These are phyloP conservation scores for Nannospalax galili DNA, from an alignment of 2,113 vertebrate species.

Conservation along the genomic window DNA sequence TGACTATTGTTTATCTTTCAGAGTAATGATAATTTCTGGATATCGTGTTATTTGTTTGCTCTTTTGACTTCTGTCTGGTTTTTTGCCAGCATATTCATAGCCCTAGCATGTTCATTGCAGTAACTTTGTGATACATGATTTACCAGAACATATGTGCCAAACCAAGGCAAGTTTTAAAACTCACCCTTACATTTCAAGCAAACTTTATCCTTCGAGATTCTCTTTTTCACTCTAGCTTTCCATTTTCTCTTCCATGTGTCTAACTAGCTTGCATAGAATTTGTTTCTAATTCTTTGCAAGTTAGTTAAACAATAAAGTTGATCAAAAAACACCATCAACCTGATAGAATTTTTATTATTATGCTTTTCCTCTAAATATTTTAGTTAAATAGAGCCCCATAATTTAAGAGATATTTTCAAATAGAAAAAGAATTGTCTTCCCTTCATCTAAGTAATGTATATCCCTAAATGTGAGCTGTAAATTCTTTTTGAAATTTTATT, in stretches of 20 bases:
- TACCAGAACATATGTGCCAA: background rate
- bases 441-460: background rate
- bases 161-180: background rate
- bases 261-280: background rate
- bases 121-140: background rate
- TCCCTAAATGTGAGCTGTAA: background rate
- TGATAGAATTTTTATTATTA: background rate
- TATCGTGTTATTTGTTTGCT: background rate
- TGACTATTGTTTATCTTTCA: background rate
- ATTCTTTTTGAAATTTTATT: slow-evolving; percentile 6
- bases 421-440: background rate
- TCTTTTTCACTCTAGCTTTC: background rate
- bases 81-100: background rate
- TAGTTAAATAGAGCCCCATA: background rate
- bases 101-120: background rate
- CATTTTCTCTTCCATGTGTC: background rate
- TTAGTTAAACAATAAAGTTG: slow-evolving; percentile 16
- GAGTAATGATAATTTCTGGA: background rate
- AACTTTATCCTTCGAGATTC: background rate
- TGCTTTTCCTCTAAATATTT: background rate
- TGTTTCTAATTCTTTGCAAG: background rate
- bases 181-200: background rate
- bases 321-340: background rate
- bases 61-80: background rate
- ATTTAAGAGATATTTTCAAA: slow-evolving; percentile 10